phyloP scores from a whole-genome alignment of 2,113 vertebrate genomes.

The Jacana jacana region DNA sequence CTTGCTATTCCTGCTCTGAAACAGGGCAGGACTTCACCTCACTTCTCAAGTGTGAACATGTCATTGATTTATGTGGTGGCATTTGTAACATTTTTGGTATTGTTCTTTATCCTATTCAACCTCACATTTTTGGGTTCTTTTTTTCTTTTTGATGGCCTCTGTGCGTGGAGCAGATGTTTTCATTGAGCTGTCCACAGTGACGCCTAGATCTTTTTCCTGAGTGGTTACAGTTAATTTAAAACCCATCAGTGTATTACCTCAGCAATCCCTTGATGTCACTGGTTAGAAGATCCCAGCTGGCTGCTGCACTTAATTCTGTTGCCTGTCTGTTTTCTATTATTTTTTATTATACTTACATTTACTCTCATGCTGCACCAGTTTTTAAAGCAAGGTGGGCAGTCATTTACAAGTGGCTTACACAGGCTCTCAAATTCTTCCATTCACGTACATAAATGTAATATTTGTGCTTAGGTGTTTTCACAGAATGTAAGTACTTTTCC shows the following conservation, averaged over 20 bases:
- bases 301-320: slow-evolving; percentile 55
- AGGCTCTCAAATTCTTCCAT: neutral
- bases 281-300: slow-evolving; percentile 69
- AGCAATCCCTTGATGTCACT: slow-evolving; percentile 71
- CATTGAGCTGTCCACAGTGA: slow-evolving; percentile 63
- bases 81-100: slow-evolving; percentile 51
- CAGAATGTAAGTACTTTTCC: neutral
- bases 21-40: neutral
- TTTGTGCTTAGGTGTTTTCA: neutral
- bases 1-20: neutral
- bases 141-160: slow-evolving; percentile 3
- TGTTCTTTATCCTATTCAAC: slow-evolving; percentile 51
- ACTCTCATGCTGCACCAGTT: neutral
- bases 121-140: neutral
- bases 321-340: slow-evolving; percentile 63
- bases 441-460: neutral
- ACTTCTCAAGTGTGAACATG: slow-evolving; percentile 17
- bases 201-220: slow-evolving; percentile 66
- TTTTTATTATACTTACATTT: slow-evolving; percentile 60
- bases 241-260: slow-evolving; percentile 69
- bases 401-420: neutral
- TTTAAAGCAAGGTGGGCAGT: slow-evolving; percentile 18
- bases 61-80: slow-evolving; percentile 59
- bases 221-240: slow-evolving; percentile 72
- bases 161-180: slow-evolving; percentile 63